phyloP scores from a whole-genome alignment of 1,140 invertebrate species.

The Ceratosolen solmsi region DNA sequence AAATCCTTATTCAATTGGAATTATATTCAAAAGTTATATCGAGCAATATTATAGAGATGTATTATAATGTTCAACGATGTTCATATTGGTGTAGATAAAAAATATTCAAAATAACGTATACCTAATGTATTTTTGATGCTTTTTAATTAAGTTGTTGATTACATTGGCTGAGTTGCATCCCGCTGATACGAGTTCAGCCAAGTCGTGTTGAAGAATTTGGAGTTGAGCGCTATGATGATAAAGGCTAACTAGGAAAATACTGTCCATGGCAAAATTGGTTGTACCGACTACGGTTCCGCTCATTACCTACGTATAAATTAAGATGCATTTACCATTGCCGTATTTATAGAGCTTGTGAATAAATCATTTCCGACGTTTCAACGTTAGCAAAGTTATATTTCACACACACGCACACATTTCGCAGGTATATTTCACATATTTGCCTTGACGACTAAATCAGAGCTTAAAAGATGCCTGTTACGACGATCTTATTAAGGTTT shows the following conservation, averaged over 20 bases:
- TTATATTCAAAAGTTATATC: not conserved
- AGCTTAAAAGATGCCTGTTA: too few species aligned
- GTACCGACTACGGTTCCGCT: slow-evolving; percentile 36
- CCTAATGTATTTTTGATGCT: slow-evolving; percentile 40
- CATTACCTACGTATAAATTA: slow-evolving; percentile 29
- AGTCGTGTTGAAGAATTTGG: slow-evolving; percentile 43
- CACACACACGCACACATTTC: too few species aligned
- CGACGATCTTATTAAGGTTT: too few species aligned
- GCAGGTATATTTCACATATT: too few species aligned
- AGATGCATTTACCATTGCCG: not conserved
- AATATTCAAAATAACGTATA: not conserved
- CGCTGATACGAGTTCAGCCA: not conserved
- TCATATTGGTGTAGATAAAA: not conserved
- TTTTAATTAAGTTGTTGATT: not conserved
- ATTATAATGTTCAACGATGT: not conserved
- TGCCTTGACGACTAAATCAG: too few species aligned
- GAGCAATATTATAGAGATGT: not conserved
- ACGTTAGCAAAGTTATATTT: too few species aligned
- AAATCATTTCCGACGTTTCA: not conserved
- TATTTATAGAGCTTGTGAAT: not conserved
- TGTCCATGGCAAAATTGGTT: slow-evolving; percentile 46
- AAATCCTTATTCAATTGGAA: slow-evolving; percentile 22
- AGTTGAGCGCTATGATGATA: slow-evolving; percentile 48
- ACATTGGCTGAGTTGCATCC: not conserved
- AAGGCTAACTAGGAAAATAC: slow-evolving; percentile 42